Base-by-base conservation (phyloP, 2,113 vertebrate genomes). In the Anarhynchus alexandrinus region DNA sequence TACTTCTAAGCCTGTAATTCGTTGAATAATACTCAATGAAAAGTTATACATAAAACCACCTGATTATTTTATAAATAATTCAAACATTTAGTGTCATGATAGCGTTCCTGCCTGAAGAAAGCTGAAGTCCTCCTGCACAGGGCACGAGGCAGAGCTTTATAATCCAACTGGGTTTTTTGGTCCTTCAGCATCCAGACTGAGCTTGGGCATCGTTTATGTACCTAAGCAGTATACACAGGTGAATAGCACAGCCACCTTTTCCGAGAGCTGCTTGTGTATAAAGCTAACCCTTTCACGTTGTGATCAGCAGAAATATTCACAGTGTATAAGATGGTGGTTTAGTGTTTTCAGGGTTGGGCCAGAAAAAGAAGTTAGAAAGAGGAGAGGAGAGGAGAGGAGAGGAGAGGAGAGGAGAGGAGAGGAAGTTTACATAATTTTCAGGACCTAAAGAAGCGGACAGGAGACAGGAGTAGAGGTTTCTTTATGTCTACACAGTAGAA, bases 401-500 rank as follows among this genome's bases (percentile, higher is more conserved):
- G 6, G 6, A 30, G 17, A 19, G 29, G 17, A 16, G 10, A 11
- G 4, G 4, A 17, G 15, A 18, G 26, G 25, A 5, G 30, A 11
- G 22, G 22, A 9, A 8, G 20, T 47, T 70, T 80, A 16, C 11
- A 8, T 80, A 58, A 82, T 85, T 79, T 79, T 72, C 65, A 87
- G 22, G 30, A 61, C 27, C 11, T 55, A 65, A 73, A 74, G 30
- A 79, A 79, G 43, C 22, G 40, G 17, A 49, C 3, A 29, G 13
- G 38, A 30, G 30, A 67, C 32, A 91, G 71, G 15, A 78, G 12
- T 29, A 61, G 38, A 29, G 5, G 11, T 26, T 90, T 57, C 74
- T 80, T 73, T 71, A 54, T 54, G 49, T 91, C 78, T 94, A 87
- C 73, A 89, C 26, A 82, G 86, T 91, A 96, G 83, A 94, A 94